These are phyloP conservation scores for Aeoliscus strigatus DNA, from an alignment of 2,797 vertebrate species.

Conservation along the genomic window DNA sequence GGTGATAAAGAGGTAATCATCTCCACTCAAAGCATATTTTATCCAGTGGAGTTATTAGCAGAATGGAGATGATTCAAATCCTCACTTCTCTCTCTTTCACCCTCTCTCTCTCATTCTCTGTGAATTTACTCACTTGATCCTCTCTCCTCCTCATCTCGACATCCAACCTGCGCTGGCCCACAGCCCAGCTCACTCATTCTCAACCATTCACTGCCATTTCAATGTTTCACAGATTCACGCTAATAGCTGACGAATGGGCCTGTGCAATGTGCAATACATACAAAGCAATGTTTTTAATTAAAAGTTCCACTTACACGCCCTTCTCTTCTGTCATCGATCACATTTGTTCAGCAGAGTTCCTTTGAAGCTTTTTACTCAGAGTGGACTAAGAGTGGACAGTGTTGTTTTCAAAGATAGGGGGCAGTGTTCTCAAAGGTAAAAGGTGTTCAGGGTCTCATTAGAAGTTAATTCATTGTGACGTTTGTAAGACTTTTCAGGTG, in stretches of 20 bases:
- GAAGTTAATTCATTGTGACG: conserved; percentile 1
- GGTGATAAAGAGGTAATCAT: conserved; percentile 66
- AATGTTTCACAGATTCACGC: conserved; percentile 59
- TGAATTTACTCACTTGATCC: conserved; percentile 45
- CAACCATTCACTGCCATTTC: conserved; percentile 41
- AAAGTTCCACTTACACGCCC: conserved; percentile 45
- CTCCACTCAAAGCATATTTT: conserved; percentile 63
- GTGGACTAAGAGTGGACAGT: too few relatives aligned
- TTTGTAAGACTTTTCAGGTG: too few relatives aligned
- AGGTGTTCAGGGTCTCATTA: conserved; percentile 2
- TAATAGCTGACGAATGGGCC: conserved; percentile 62
- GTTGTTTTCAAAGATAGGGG: conserved; percentile 66
- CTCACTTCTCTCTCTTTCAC: conserved; percentile 16
- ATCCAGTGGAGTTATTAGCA: conserved; percentile 62
- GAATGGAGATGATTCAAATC: conserved; percentile 58
- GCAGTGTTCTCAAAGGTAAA: conserved; percentile 73
- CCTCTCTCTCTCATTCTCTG: conserved; percentile 20
- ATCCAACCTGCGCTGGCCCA: conserved; percentile 40
- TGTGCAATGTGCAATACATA: conserved; percentile 22
- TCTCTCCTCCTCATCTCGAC: conserved; percentile 34
- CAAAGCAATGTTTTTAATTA: conserved; percentile 57
- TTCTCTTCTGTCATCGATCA: too few relatives aligned
- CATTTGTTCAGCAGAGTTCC: not conserved
- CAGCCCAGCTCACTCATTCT: conserved; percentile 43
- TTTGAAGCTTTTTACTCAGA: too few relatives aligned